A percentile compares a stretch with the other conserved stretches of the same genome.
phyloP scores from a whole-genome alignment of 2,888 invertebrate species.

The Sinhomidia bicolor region DNA sequence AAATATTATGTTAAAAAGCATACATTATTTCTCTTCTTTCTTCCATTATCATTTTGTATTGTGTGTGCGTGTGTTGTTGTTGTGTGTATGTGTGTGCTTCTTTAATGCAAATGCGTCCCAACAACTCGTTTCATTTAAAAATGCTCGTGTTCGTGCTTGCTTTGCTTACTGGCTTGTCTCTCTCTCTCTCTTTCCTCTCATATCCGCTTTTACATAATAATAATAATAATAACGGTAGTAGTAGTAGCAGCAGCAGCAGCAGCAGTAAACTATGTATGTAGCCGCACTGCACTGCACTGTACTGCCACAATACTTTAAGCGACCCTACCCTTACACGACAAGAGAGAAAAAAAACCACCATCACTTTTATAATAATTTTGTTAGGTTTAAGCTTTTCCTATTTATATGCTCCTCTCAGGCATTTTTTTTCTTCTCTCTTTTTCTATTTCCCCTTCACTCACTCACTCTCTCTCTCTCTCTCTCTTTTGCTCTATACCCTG shows the following conservation, averaged over 20 bases:
- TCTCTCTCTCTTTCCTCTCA: not conserved
- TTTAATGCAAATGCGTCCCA: slow-evolving; percentile 67
- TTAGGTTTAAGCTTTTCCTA: not conserved
- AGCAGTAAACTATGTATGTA: too few relatives aligned
- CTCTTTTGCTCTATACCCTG: not conserved
- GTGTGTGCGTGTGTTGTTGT: too few relatives aligned
- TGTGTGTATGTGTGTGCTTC: not conserved
- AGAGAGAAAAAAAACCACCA: slow-evolving; percentile 15
- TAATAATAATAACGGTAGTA: too few relatives aligned
- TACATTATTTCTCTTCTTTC: too few relatives aligned
- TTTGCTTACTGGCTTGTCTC: slow-evolving; percentile 3
- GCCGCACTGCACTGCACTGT: too few relatives aligned
- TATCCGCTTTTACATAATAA: not conserved
- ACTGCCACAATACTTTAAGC: not conserved
- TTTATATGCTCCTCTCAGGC: not conserved
- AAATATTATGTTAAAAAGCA: too few relatives aligned
- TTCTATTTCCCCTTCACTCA: not conserved
- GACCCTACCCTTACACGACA: slow-evolving; percentile 33
- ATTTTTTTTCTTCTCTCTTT: not conserved
- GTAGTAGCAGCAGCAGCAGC: too few relatives aligned
- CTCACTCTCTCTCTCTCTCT: not conserved
- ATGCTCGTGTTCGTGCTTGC: slow-evolving; percentile 27
- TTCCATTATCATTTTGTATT: slow-evolving; percentile 44
- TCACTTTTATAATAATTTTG: not conserved
- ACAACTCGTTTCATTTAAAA: slow-evolving; percentile 56